These are phyloP conservation scores for Momotus momota DNA, from an alignment of 2,797 vertebrate species.

Conservation along the genomic window DNA sequence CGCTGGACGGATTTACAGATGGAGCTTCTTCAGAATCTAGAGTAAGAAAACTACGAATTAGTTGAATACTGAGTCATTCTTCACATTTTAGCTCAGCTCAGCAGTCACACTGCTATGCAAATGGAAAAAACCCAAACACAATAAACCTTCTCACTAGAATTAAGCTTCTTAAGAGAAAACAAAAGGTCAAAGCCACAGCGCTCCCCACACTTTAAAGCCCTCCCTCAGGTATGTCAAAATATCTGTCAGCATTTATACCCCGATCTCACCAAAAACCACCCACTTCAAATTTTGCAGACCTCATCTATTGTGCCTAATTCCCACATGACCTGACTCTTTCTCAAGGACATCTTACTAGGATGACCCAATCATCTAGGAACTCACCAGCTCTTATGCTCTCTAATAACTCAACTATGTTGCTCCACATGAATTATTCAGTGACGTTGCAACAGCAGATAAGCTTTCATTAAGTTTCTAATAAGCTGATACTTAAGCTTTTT, in stretches of 20 bases:
- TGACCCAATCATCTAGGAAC: neutral
- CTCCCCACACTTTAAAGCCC: neutral
- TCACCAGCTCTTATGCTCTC: neutral
- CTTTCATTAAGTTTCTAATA: neutral
- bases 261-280: neutral
- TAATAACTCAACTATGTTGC: neutral
- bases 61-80: neutral
- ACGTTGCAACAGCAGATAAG: neutral
- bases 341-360: neutral
- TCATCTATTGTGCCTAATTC: neutral
- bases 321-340: neutral
- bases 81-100: neutral
- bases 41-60: constrained; percentile 38
- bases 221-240: neutral
- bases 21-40: constrained; percentile 95
- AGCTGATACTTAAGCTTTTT: neutral
- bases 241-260: neutral
- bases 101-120: neutral
- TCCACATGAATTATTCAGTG: neutral
- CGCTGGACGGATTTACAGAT: constrained; percentile 94
- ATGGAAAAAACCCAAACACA: neutral
- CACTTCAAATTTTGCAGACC: neutral
- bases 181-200: neutral
- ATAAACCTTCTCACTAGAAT: neutral
- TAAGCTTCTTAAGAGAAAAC: neutral